Base-by-base conservation (phyloP, 2,888 invertebrate species). In the Suillia variegata region DNA sequence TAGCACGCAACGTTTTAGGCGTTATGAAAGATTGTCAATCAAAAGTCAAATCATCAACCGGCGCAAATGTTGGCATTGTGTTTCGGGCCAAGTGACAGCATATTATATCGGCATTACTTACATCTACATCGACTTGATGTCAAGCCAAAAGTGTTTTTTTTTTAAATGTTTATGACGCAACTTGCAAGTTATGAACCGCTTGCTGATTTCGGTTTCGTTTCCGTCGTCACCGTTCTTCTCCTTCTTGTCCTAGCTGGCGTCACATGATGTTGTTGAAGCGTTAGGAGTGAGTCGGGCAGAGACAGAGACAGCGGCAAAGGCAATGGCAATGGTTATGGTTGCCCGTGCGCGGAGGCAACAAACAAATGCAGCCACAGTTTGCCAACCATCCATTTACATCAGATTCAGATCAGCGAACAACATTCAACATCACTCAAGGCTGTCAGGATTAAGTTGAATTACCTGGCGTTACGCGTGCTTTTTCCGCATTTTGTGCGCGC, bases 401-500 rank as follows among this genome's bases (percentile, higher is more conserved):
- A 53, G 58, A 58, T 58, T 58, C 59, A 42, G 59, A 55, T 59
- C 51, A 50, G 45, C 59, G 34, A 15, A 45, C 51, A 55, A 55
- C 55, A 51, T 45, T 38, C 55, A 47, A 47, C 55, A 47, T 59
- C 55, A 52, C 34, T 55, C 51, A 55, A 55, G 55, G 55, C 50
- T 59, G 55, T 47, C 55, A 55, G 59, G 59, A 59, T 59, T 55
- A 55, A 34, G 59, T 55, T 33, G 59, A 55, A 55, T 59, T 59
- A 59, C 55, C 55, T 59, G 47, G 59, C 51, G 59, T 55, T 56
- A 55, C 55, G 59, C 55, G 59, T 59, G 38, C 54, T 55, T 51
- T 59, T 57, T 55, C 54, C 33, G 51, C 47, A 24, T 45, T 50
- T 47, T 47, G 18, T 15, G 13, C n/a, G 53, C 34, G 54, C 34